phyloP scores from a whole-genome alignment of 2,797 vertebrate species.

The Masticophis lateralis region DNA sequence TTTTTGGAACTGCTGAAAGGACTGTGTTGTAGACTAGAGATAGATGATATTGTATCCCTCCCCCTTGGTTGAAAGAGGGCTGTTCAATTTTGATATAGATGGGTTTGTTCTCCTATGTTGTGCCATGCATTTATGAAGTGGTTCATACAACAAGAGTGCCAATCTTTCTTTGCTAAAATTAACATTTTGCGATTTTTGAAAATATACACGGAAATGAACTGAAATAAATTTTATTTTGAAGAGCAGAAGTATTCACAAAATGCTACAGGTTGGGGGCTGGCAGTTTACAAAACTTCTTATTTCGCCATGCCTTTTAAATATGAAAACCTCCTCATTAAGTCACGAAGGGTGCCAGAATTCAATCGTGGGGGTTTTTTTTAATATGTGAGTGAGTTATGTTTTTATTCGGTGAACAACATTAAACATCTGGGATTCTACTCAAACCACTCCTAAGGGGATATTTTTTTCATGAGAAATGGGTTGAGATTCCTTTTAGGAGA shows the following conservation, averaged over 20 bases:
- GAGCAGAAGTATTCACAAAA: constrained; percentile 53
- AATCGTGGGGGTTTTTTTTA: constrained; percentile 64
- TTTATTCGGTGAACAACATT: constrained; percentile 73
- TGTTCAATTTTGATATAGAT: no score
- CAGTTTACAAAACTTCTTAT: constrained; percentile 51
- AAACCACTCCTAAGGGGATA: constrained; percentile 71
- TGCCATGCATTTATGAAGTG: no score
- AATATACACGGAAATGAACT: constrained; percentile 51
- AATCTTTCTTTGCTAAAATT: constrained; percentile 41
- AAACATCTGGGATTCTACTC: constrained; percentile 70
- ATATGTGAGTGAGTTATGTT: constrained; percentile 55
- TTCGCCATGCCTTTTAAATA: constrained; percentile 62
- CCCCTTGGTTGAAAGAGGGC: no score
- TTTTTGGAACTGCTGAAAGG: no score
- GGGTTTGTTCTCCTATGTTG: no score
- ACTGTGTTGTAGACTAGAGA: no score
- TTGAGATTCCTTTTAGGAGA: constrained; percentile 59
- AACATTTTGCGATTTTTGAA: constrained; percentile 44
- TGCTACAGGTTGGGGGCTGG: constrained; percentile 37
- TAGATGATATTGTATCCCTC: no score
- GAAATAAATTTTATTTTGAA: constrained; percentile 28
- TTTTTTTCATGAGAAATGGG: constrained; percentile 64
- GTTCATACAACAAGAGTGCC: constrained; percentile 35
- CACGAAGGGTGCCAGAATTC: constrained; percentile 65
- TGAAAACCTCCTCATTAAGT: constrained; percentile 63